Evolutionary conservation across 2,797 vertebrate species (phyloP).

Genomic region (Urocyon cinereoargenteus): DNA sequence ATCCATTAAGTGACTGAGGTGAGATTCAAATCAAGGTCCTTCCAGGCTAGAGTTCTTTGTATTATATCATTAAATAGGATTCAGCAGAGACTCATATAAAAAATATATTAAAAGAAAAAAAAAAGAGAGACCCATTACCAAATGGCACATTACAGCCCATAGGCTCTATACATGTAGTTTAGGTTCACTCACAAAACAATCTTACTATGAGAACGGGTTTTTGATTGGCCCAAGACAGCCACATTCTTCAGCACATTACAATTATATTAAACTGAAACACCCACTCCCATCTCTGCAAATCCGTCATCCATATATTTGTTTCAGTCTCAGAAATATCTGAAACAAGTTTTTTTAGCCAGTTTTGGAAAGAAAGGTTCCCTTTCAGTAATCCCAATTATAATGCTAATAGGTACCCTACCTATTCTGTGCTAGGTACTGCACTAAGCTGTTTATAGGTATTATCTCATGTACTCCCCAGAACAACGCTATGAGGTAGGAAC

Average conservation of each 20-base stretch:
- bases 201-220: slow-evolving; percentile 59
- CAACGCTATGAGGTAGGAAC: neutral
- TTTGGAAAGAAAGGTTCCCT: slow-evolving; percentile 74
- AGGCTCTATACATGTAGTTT: neutral
- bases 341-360: slow-evolving; percentile 62
- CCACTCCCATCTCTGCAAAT: slow-evolving; percentile 73
- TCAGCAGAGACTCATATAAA: neutral
- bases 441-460: slow-evolving; percentile 16
- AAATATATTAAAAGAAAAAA: too few species aligned
- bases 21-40: neutral
- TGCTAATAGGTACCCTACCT: slow-evolving; percentile 37
- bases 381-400: slow-evolving; percentile 71
- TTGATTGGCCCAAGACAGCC: slow-evolving; percentile 63
- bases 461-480: neutral
- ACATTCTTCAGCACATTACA: slow-evolving; percentile 59
- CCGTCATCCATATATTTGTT: slow-evolving; percentile 70
- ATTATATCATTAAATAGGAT: neutral
- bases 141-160: neutral
- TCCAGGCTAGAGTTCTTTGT: neutral
- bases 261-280: slow-evolving; percentile 79
- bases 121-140: neutral
- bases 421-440: neutral
- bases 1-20: neutral
- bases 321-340: slow-evolving; percentile 67
- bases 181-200: slow-evolving; percentile 60